Evolutionary conservation across 2,888 invertebrate genomes (phyloP).

Genomic region (Neocrepidodera transversa): DNA sequence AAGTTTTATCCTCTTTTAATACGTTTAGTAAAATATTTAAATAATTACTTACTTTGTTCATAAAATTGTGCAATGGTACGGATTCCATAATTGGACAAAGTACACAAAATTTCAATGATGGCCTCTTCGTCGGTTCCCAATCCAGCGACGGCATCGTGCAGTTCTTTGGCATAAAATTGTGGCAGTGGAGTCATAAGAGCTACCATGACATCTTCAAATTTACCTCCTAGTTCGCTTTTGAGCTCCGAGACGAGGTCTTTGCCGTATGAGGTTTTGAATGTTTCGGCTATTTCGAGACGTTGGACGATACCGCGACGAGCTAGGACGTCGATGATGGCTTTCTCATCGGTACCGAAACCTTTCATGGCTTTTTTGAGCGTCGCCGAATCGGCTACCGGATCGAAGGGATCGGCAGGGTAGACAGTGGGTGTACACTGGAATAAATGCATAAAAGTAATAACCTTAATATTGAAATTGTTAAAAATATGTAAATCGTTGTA

Average conservation of each 20-base stretch:
- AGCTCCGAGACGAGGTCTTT: slow-evolving; percentile 81
- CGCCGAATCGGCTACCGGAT: slow-evolving; percentile 84
- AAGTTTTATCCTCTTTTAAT: too few relatives aligned
- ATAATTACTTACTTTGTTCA: slow-evolving; percentile 75
- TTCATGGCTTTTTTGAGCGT: slow-evolving; percentile 90
- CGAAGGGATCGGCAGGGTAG: slow-evolving; percentile 85
- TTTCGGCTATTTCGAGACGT: slow-evolving; percentile 87
- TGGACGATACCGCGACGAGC: slow-evolving; percentile 89
- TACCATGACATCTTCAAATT: slow-evolving; percentile 89
- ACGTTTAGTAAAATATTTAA: too few relatives aligned
- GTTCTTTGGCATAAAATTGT: slow-evolving; percentile 89
- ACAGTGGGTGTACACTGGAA: slow-evolving; percentile 86
- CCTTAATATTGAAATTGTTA: too few relatives aligned
- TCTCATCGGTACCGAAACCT: slow-evolving; percentile 91
- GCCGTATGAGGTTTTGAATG: slow-evolving; percentile 92
- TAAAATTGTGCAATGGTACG: slow-evolving; percentile 85
- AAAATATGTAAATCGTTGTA: too few relatives aligned
- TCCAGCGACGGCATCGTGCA: slow-evolving; percentile 87
- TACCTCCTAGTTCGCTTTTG: slow-evolving; percentile 88
- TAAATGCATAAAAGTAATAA: too few relatives aligned
- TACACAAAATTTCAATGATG: slow-evolving; percentile 91
- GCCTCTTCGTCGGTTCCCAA: slow-evolving; percentile 90
- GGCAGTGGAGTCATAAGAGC: slow-evolving; percentile 89
- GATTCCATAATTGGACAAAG: slow-evolving; percentile 89
- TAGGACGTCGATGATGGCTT: slow-evolving; percentile 88